A percentile compares a stretch with the other conserved stretches of the same genome.
phyloP scores from a whole-genome alignment of 2,888 invertebrate genomes.

The Itoplectis maculator region DNA sequence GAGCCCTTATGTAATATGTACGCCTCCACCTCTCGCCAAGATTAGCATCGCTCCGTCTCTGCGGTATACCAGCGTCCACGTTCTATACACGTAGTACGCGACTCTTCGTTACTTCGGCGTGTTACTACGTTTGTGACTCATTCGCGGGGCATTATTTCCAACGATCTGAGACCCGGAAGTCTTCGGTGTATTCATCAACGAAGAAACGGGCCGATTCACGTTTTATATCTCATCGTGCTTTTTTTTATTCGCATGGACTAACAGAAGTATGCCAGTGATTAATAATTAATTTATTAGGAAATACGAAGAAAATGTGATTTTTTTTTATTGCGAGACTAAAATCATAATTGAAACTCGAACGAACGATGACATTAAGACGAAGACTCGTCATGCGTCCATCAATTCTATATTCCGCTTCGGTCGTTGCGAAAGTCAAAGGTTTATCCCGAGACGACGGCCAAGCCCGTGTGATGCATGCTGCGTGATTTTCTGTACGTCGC shows the following conservation, averaged over 20 bases:
- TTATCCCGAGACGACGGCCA: conserved; percentile 22
- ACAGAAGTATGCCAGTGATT: background rate
- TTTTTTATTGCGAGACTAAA: background rate
- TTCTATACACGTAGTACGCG: background rate
- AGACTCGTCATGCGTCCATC: conserved; percentile 10
- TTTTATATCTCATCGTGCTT: background rate
- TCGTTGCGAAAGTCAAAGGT: conserved; percentile 21
- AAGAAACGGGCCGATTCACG: background rate
- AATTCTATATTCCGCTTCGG: background rate
- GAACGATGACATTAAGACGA: background rate
- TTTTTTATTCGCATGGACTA: conserved; percentile 4
- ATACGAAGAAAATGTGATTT: background rate
- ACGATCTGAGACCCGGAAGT: background rate
- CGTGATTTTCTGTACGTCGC: conserved; percentile 23
- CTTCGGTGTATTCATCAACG: background rate
- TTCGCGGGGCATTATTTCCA: background rate
- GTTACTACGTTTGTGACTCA: conserved; percentile 15
- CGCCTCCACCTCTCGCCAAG: conserved; percentile 74
- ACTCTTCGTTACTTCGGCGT: conserved; percentile 6
- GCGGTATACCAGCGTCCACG: conserved; percentile 11
- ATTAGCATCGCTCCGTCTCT: conserved; percentile 74
- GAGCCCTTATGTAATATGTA: conserved; percentile 79
- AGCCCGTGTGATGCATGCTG: conserved; percentile 14
- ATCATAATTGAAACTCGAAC: background rate
- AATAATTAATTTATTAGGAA: background rate